These are phyloP conservation scores for Crotophaga sulcirostris DNA, from an alignment of 2,113 vertebrate genomes.

Conservation along the genomic window DNA sequence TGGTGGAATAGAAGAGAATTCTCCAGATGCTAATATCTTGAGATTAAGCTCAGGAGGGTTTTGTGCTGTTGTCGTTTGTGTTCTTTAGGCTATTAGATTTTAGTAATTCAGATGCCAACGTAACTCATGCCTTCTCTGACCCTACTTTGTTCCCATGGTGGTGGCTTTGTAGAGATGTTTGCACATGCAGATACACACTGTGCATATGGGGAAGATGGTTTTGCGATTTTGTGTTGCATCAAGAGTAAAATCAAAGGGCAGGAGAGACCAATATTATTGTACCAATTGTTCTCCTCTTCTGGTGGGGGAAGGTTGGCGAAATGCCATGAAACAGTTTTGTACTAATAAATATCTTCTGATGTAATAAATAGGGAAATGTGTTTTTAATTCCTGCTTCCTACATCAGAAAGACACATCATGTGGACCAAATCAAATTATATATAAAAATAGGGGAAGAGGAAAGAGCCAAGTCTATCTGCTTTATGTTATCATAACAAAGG, in stretches of 20 bases:
- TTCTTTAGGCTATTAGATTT: background rate
- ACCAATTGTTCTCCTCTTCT: fast-evolving
- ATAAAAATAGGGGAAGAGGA: background rate
- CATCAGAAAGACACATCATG: background rate
- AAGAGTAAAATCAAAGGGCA: background rate
- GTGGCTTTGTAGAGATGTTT: background rate
- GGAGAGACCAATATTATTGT: background rate
- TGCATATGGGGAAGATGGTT: fast-evolving
- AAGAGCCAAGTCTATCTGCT: background rate
- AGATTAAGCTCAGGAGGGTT: background rate
- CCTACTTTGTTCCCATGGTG: background rate
- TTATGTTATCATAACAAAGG: background rate
- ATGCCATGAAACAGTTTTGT: background rate
- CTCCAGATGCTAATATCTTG: background rate
- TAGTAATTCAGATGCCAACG: background rate
- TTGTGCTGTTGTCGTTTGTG: background rate
- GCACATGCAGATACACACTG: too few species aligned
- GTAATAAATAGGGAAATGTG: background rate
- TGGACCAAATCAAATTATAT: conserved; percentile 8
- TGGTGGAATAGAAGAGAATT: background rate
- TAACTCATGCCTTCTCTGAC: background rate
- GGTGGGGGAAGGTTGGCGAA: background rate
- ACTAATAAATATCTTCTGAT: background rate
- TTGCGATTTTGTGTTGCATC: background rate
- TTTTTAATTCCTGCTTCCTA: conserved; percentile 21